Conservation (phyloP, 2,797 vertebrate genomes). For the Lerista edwardsae region DNA sequence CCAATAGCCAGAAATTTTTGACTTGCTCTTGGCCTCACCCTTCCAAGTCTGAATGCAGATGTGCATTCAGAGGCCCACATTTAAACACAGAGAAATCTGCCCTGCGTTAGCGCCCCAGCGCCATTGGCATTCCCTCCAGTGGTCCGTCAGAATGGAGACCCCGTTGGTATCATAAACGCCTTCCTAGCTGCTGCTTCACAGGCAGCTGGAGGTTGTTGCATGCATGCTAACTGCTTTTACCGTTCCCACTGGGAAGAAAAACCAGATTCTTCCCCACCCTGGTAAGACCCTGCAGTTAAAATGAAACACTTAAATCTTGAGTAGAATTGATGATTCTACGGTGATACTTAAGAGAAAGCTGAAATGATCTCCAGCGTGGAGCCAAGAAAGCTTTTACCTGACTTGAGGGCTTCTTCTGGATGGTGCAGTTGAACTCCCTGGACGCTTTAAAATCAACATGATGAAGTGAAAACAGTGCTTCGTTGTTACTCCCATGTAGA, state of each 20-base stretch:
- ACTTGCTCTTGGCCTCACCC: neutral
- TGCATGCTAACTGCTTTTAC: neutral
- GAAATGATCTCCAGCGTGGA: conserved; percentile 40
- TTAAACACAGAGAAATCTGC: neutral
- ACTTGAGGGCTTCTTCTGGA: conserved; percentile 15
- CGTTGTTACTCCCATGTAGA: conserved; percentile 22
- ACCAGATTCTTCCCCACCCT: neutral
- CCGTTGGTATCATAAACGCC: neutral
- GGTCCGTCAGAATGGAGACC: neutral
- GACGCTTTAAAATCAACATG: conserved; percentile 30
- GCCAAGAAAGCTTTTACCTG: conserved; percentile 52
- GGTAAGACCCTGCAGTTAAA: neutral
- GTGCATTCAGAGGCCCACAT: neutral
- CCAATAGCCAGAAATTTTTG: neutral
- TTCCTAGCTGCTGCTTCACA: neutral
- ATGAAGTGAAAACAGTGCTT: conserved; percentile 41
- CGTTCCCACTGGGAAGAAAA: neutral
- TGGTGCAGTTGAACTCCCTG: conserved; percentile 9
- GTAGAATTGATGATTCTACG: conserved; percentile 9
- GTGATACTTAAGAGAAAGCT: conserved; percentile 31
- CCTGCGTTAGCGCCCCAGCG: neutral
- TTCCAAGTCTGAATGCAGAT: neutral
- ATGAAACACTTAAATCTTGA: conserved; percentile 41
- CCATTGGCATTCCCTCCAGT: too few species aligned
- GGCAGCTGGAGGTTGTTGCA: neutral